Evolutionary conservation across 2,888 invertebrate species (phyloP).

Genomic region (Hoplodrina ambigua): DNA sequence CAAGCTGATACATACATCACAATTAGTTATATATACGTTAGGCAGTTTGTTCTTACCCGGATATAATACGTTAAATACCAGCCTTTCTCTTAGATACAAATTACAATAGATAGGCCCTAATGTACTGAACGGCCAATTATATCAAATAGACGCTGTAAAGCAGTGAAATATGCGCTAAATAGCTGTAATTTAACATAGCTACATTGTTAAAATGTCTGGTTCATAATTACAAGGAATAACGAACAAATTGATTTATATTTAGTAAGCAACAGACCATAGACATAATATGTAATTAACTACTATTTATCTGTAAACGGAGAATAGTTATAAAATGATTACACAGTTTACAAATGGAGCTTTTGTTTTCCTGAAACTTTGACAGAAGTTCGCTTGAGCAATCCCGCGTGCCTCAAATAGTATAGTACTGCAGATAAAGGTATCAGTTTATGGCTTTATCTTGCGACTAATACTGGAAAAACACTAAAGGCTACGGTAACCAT

Average conservation of each 20-base stretch:
- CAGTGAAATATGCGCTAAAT: constrained; percentile 50
- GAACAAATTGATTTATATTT: constrained; percentile 41
- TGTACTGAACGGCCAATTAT: constrained; percentile 46
- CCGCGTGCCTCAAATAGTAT: background rate
- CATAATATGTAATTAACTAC: constrained; percentile 21
- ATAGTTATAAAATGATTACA: background rate
- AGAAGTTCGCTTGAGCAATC: background rate
- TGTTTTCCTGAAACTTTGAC: background rate
- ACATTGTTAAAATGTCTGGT: constrained; percentile 34
- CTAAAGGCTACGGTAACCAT: background rate
- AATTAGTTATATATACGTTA: constrained; percentile 39
- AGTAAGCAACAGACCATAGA: constrained; percentile 16
- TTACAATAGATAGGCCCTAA: constrained; percentile 50
- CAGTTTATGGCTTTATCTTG: background rate
- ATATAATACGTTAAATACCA: constrained; percentile 48
- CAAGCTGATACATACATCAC: constrained; percentile 35
- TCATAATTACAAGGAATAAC: constrained; percentile 36
- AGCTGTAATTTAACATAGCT: constrained; percentile 38
- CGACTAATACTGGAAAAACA: background rate
- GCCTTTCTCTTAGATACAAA: constrained; percentile 51
- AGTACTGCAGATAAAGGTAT: background rate
- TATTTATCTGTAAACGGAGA: background rate
- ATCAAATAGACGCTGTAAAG: constrained; percentile 37
- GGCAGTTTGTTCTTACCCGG: constrained; percentile 50
- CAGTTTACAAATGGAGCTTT: constrained; percentile 1